phyloP scores from a whole-genome alignment of 1,140 invertebrate species.

The Hyphantria cunea region DNA sequence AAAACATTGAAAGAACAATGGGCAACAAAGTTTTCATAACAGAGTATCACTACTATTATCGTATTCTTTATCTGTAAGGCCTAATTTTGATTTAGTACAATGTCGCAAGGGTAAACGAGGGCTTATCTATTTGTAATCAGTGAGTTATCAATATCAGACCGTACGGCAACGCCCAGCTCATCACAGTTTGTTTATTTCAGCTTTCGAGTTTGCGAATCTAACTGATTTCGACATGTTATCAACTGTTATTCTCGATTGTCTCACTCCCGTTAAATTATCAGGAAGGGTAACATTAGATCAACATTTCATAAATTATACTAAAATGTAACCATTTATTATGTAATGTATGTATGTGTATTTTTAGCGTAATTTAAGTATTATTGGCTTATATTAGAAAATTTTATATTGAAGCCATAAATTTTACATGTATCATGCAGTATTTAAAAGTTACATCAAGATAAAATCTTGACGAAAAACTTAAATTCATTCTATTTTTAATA shows the following conservation, averaged over 20 bases:
- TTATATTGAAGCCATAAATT: too few species aligned
- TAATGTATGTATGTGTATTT: too few species aligned
- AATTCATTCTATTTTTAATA: too few species aligned
- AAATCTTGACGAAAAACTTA: too few species aligned
- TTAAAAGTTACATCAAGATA: too few species aligned
- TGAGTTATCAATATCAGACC: slow-evolving; percentile 58
- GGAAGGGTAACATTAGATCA: too few species aligned
- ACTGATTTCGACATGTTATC: slow-evolving; percentile 19
- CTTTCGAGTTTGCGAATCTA: slow-evolving; percentile 17
- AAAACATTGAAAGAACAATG: slow-evolving; percentile 5
- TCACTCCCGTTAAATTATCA: too few species aligned
- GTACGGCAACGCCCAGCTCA: slow-evolving; percentile 64
- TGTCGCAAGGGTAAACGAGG: slow-evolving; percentile 33
- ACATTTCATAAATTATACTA: too few species aligned
- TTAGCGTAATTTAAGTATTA: too few species aligned
- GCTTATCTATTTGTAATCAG: slow-evolving; percentile 68
- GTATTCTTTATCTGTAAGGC: slow-evolving; percentile 38
- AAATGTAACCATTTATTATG: too few species aligned
- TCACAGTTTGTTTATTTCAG: slow-evolving; percentile 63
- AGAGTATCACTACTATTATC: slow-evolving; percentile 10
- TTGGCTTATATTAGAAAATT: too few species aligned
- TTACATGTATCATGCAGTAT: too few species aligned
- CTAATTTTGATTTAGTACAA: slow-evolving; percentile 55
- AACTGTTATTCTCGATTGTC: slow-evolving; percentile 1
- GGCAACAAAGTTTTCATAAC: slow-evolving; percentile 6